Evolutionary conservation across 2,113 vertebrate species (phyloP), one percentile per base, ranked within the genome.

Genomic region (rabbit (Oryctolagus cuniculus)): DNA sequence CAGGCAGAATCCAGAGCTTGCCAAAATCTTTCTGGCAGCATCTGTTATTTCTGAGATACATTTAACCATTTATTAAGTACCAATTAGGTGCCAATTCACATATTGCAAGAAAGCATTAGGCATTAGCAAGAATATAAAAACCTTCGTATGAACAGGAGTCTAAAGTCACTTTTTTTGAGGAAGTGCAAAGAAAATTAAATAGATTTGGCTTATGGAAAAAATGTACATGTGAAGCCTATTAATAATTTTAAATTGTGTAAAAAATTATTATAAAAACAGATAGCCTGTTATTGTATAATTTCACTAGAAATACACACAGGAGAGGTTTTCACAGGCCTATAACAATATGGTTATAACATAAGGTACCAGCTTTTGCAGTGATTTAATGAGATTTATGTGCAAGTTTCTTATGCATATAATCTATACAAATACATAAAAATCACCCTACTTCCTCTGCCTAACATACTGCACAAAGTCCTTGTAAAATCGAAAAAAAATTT

Each of bases 21-120:
- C 90, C 84, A 95, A 91, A 93, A 90, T 70, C 79, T 85, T 91
- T 10, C 64, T 96, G 75, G 92, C 93, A 96, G 27, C 49, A 81
- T 93, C n/a, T 94, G 63, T 64, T 93, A 81, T 49, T 93, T 96
- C 29, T 79, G 36, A 75, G 51, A 95, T 34, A 95, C 15, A 81
- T 89, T 96, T 91, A 77, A 90, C n/a, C 93, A 91, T 96, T 96
- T 95, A 90, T 95, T 96, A 95, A 93, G 55, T 93, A 51, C 31
- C 74, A 91, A 72, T 95, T 95, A 96, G 38, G 55, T 95, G 94
- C 24, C 13, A 69, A 90, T 74, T 21, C 63, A 95, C 70, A 82
- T 77, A 51, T 75, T 91, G 36, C 61, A 21, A 79, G 51, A 79
- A 88, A 92, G 66, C 13, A 78, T 90, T 93, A 87, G 10, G 55